These are phyloP conservation scores for Tautogolabrus adspersus DNA, from an alignment of 2,113 vertebrate genomes.

Conservation along the genomic window DNA sequence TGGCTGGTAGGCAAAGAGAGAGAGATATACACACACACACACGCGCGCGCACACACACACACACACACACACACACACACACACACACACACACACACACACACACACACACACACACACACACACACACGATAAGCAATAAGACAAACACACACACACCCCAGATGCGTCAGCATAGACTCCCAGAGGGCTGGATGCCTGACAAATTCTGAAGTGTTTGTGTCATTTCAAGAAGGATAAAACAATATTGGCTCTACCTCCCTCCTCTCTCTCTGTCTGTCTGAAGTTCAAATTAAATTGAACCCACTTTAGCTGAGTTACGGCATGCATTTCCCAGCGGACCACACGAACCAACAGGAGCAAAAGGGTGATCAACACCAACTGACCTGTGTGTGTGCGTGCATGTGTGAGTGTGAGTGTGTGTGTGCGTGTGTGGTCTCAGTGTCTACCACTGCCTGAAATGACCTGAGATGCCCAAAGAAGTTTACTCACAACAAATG, in stretches of 20 bases:
- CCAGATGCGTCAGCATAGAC: conserved; percentile 13
- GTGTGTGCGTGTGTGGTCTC: conserved; percentile 16
- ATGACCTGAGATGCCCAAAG: conserved; percentile 60
- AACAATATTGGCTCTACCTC: conserved; percentile 41
- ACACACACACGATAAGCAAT: no score
- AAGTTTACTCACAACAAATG: conserved; percentile 72
- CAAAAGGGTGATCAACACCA: conserved; percentile 57
- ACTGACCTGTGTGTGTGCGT: conserved; percentile 43
- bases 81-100: conserved; percentile 1
- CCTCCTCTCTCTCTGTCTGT: conserved; percentile 2
- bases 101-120: not conserved
- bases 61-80: not conserved
- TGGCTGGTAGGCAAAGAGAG: conserved; percentile 21
- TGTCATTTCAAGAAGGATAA: conserved; percentile 63
- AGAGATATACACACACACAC: not conserved
- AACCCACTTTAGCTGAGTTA: conserved; percentile 69
- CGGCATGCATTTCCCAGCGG: conserved; percentile 65
- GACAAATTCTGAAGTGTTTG: conserved; percentile 47
- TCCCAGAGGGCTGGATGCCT: conserved; percentile 20
- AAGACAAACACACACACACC: not conserved
- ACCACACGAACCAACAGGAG: conserved; percentile 52
- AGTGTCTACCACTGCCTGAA: conserved; percentile 24
- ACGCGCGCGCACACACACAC: not conserved
- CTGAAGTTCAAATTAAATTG: conserved; percentile 76
- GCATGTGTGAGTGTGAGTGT: conserved; percentile 3